Evolutionary conservation across 2,888 invertebrate species (phyloP).

Genomic region (Caenorhabditis auriculariae): DNA sequence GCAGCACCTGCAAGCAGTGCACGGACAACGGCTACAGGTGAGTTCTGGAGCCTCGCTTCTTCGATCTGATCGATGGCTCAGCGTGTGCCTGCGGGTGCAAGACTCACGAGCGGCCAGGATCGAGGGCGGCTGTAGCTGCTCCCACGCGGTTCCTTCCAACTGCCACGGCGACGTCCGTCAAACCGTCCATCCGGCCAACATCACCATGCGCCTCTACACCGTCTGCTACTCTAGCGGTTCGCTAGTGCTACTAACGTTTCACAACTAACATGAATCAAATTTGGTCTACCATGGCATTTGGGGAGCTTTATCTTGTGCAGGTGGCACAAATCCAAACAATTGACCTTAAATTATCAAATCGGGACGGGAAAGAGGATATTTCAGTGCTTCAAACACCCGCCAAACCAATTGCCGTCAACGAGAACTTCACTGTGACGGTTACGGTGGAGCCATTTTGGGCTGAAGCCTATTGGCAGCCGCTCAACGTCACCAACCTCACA

Average conservation of each 20-base stretch:
- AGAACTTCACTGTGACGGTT: constrained; percentile 46
- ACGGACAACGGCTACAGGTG: constrained; percentile 56
- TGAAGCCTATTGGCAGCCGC: constrained; percentile 55
- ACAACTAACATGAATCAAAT: no score
- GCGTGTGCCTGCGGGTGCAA: constrained; percentile 29
- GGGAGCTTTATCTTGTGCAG: no score
- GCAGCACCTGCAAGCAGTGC: constrained; percentile 53
- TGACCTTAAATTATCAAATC: no score
- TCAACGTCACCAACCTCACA: constrained; percentile 49
- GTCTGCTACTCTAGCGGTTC: constrained; percentile 35
- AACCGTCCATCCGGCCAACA: constrained; percentile 36
- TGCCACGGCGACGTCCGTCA: constrained; percentile 37
- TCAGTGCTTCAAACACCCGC: constrained; percentile 56
- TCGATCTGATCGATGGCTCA: constrained; percentile 6
- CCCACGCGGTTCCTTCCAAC: constrained; percentile 43
- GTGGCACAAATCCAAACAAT: no score
- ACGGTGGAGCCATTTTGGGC: constrained; percentile 61
- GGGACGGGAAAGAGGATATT: no score
- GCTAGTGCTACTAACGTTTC: no score
- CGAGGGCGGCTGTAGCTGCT: constrained; percentile 37
- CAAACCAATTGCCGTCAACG: constrained; percentile 46
- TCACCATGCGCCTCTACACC: constrained; percentile 37
- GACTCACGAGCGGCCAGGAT: constrained; percentile 29
- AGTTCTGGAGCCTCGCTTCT: background rate
- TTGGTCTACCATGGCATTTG: no score